phyloP scores from a whole-genome alignment of 2,113 vertebrate species.

The Heptranchias perlo region DNA sequence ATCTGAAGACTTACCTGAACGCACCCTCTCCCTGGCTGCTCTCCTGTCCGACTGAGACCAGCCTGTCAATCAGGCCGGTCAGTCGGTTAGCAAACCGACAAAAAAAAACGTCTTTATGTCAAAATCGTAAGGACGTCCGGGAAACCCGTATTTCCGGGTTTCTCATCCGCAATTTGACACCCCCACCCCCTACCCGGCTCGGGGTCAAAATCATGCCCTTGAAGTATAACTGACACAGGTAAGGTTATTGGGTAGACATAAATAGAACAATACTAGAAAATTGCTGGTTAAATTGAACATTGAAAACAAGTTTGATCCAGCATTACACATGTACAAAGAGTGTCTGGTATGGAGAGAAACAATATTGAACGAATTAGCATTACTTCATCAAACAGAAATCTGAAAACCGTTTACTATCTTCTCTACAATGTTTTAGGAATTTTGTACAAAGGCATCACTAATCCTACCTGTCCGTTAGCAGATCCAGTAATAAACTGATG shows the following conservation, averaged over 20 bases:
- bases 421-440: background rate
- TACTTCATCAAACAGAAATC: background rate
- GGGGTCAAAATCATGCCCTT: too few relatives aligned
- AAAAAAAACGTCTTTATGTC: too few relatives aligned
- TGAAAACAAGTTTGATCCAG: background rate
- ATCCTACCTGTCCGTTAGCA: conserved; percentile 69
- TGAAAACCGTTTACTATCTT: background rate
- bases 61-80: too few relatives aligned
- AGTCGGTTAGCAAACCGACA: too few relatives aligned
- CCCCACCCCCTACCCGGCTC: too few relatives aligned
- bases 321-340: background rate
- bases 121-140: too few relatives aligned
- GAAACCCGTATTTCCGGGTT: too few relatives aligned
- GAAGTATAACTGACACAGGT: background rate
- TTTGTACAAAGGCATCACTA: background rate
- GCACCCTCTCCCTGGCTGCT: too few relatives aligned
- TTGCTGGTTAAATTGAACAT: background rate
- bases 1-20: too few relatives aligned
- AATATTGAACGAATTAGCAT: background rate
- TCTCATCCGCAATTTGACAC: too few relatives aligned
- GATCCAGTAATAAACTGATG: conserved; percentile 68
- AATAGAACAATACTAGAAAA: background rate
- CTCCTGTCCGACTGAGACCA: too few relatives aligned
- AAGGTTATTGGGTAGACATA: background rate
- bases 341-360: background rate